phyloP scores from a whole-genome alignment of 2,888 invertebrate species.

The Notodonta dromedarius region DNA sequence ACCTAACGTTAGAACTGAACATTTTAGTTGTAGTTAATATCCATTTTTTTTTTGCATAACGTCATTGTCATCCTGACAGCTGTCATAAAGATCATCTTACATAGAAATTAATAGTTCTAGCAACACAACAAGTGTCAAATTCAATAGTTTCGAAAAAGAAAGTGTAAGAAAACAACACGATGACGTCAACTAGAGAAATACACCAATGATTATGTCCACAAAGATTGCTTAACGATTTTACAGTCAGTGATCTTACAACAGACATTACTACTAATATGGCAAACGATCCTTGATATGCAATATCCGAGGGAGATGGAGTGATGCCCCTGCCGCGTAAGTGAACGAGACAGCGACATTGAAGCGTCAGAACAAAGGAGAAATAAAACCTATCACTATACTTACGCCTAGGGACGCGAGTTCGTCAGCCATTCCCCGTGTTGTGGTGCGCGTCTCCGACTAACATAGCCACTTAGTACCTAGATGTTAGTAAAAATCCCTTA shows the following conservation, averaged over 20 bases:
- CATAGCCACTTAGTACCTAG: constrained; percentile 75
- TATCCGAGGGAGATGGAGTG: constrained; percentile 47
- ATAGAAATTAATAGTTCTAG: constrained; percentile 30
- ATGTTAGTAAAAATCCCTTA: constrained; percentile 83
- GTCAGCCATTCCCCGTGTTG: constrained; percentile 53
- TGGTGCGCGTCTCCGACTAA: constrained; percentile 49
- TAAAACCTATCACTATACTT: constrained; percentile 58
- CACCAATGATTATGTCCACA: constrained; percentile 76
- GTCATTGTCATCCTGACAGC: constrained; percentile 7
- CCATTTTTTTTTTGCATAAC: neutral
- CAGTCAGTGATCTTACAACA: constrained; percentile 55
- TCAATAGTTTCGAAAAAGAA: constrained; percentile 25
- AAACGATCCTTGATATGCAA: constrained; percentile 78
- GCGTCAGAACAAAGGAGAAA: constrained; percentile 30
- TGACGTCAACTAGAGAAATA: constrained; percentile 52
- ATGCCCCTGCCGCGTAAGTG: constrained; percentile 41
- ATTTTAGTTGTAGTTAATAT: neutral
- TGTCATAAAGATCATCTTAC: constrained; percentile 16
- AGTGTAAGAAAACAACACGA: constrained; percentile 53
- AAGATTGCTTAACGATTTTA: constrained; percentile 67
- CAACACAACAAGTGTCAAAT: constrained; percentile 35
- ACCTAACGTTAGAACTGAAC: neutral
- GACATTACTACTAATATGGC: constrained; percentile 77
- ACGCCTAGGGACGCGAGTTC: constrained; percentile 46
- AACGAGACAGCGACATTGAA: constrained; percentile 49